phyloP scores from a whole-genome alignment of 1,140 invertebrate species.

The Lasaia peninsularis region DNA sequence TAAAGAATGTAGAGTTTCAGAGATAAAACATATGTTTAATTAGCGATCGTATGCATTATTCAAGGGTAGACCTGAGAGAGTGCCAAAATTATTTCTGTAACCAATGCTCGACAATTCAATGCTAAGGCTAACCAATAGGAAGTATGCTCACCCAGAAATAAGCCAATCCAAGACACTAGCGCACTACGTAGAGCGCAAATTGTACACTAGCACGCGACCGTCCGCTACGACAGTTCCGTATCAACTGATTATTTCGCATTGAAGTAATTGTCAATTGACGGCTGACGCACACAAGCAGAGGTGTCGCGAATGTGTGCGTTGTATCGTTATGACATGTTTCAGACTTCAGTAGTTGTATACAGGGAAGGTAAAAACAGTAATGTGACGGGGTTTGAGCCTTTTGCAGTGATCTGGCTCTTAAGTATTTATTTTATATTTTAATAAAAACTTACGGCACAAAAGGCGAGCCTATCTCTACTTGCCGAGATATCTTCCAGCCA shows the following conservation, averaged over 20 bases:
- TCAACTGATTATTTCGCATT: constrained; percentile 53
- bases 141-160: constrained; percentile 46
- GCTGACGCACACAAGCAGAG: constrained; percentile 34
- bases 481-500: too few species aligned
- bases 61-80: constrained; percentile 40
- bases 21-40: constrained; percentile 21
- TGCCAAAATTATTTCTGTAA: constrained; percentile 64
- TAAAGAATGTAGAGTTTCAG: constrained; percentile 14
- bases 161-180: constrained; percentile 44
- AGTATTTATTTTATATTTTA: too few species aligned
- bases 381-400: too few species aligned
- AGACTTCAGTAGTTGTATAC: neutral
- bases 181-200: constrained; percentile 32
- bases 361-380: too few species aligned
- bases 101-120: constrained; percentile 40
- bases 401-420: too few species aligned
- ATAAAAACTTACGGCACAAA: too few species aligned
- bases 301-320: constrained; percentile 36
- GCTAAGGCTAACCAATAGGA: constrained; percentile 26
- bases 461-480: too few species aligned
- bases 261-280: too few species aligned
- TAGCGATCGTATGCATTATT: constrained; percentile 28
- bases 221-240: constrained; percentile 34
- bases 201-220: constrained; percentile 38
- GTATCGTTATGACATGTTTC: constrained; percentile 18